A percentile compares a stretch with the other conserved stretches of the same genome.
Conservation (phyloP, 2,888 invertebrate species). For the Pristionchus maxplancki region DNA sequence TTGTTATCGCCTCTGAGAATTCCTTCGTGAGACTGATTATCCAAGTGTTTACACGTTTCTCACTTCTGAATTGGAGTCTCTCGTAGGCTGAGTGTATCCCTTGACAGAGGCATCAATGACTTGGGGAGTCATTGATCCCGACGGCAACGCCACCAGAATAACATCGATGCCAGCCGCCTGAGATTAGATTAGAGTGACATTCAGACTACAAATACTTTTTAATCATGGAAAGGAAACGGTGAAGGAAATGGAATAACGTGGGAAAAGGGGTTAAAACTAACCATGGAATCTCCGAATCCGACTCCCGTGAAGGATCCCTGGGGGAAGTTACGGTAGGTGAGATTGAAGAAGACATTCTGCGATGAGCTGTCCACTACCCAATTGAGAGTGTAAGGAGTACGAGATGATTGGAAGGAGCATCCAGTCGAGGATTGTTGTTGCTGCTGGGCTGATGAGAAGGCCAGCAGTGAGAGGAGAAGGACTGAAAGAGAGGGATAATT, state of each 20-base stretch:
- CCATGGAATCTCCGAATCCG: conserved; percentile 48
- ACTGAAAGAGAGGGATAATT: background rate
- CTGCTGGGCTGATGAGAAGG: background rate
- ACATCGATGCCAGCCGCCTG: conserved; percentile 31
- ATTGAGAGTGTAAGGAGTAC: conserved; percentile 5
- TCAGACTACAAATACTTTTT: background rate
- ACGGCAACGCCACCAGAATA: conserved; percentile 24
- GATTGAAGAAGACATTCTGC: conserved; percentile 37
- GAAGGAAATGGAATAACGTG: too few relatives aligned
- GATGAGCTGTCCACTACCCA: background rate
- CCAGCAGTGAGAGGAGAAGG: background rate
- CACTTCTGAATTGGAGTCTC: conserved; percentile 28
- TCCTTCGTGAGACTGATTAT: background rate
- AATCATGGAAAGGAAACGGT: background rate
- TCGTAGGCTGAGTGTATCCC: conserved; percentile 29
- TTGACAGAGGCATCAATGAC: conserved; percentile 22
- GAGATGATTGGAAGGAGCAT: background rate
- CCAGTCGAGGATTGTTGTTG: background rate
- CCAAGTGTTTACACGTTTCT: background rate
- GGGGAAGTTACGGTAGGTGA: conserved; percentile 48
- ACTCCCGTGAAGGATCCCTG: conserved; percentile 46
- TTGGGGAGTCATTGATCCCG: background rate
- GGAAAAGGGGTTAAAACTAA: background rate
- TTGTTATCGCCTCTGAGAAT: background rate
- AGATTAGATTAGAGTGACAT: background rate